Evolutionary conservation across 2,888 invertebrate species (phyloP).

Genomic region (Heliconius sara): DNA sequence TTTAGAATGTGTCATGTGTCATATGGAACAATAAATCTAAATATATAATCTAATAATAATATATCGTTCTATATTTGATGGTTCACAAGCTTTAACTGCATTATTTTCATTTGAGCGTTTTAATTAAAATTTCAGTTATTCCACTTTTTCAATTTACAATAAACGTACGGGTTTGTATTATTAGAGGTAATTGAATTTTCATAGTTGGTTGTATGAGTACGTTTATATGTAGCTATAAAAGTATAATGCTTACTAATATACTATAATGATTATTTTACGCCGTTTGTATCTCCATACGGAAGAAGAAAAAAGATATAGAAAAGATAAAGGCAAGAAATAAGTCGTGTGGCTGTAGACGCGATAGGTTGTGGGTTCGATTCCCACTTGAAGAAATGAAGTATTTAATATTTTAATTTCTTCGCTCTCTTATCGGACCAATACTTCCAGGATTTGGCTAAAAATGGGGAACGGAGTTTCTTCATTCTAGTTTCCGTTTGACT

Average conservation of each 20-base stretch:
- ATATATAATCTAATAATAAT: background rate
- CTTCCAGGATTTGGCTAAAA: no score
- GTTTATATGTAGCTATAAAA: background rate
- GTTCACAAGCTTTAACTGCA: slow-evolving; percentile 3
- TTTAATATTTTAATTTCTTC: no score
- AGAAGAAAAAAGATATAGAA: no score
- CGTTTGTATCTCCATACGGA: no score
- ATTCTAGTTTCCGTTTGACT: no score
- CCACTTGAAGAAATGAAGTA: no score
- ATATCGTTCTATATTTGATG: slow-evolving; percentile 10
- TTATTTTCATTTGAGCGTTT: slow-evolving; percentile 33
- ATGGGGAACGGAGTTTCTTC: no score
- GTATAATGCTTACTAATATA: background rate
- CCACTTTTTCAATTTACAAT: slow-evolving; percentile 16
- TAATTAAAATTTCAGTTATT: slow-evolving; percentile 35
- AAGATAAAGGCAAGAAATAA: no score
- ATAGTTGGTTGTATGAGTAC: background rate
- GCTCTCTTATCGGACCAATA: no score
- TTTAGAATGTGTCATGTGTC: background rate
- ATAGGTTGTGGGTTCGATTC: no score
- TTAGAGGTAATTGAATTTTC: slow-evolving; percentile 22
- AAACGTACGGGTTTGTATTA: slow-evolving; percentile 15
- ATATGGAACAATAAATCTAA: background rate
- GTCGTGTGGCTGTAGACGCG: no score
- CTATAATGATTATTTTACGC: no score